Percentiles rank a stretch among this genome's conserved stretches.
Conservation (phyloP, 2,113 vertebrate species). For the Centrocercus urophasianus region DNA sequence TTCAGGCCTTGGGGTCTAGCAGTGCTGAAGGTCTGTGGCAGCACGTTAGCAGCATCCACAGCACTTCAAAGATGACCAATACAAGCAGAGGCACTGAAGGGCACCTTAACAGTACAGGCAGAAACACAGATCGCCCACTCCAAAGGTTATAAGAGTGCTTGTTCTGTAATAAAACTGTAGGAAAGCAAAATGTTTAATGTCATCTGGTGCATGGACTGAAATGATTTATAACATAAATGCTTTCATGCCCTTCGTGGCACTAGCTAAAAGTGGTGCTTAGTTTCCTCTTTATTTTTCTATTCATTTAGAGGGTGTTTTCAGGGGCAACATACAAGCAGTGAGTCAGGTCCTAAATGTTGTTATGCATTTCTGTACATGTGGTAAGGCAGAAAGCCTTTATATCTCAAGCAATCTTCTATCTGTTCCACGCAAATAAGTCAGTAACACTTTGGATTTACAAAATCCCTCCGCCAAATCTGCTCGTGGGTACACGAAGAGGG, state of each 20-base stretch:
- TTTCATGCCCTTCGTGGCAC: slow-evolving; percentile 17
- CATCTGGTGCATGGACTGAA: slow-evolving; percentile 37
- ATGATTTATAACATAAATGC: slow-evolving; percentile 37
- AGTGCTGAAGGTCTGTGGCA: not conserved
- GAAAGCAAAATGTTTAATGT: slow-evolving; percentile 56
- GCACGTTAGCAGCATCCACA: slow-evolving; percentile 16
- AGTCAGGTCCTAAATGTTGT: not conserved
- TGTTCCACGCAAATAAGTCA: not conserved
- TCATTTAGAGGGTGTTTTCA: slow-evolving; percentile 34
- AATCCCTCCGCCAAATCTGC: not conserved
- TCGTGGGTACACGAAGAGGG: rapidly evolving
- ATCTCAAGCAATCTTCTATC: not conserved
- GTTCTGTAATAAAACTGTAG: slow-evolving; percentile 53
- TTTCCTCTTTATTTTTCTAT: not conserved
- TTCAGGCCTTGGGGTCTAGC: not conserved
- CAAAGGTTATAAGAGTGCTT: slow-evolving; percentile 30
- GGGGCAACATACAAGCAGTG: not conserved
- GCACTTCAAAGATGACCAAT: slow-evolving; percentile 11
- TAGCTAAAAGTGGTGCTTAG: not conserved
- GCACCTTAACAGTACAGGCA: slow-evolving; percentile 10
- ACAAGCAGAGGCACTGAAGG: slow-evolving; percentile 18
- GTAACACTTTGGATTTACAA: not conserved
- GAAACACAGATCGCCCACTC: slow-evolving; percentile 40
- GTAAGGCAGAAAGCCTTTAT: not conserved
- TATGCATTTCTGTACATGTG: not conserved